Percentiles rank a stretch among this genome's conserved stretches.
Conservation (phyloP, 2,888 invertebrate species). For the Herminia tarsipennalis region DNA sequence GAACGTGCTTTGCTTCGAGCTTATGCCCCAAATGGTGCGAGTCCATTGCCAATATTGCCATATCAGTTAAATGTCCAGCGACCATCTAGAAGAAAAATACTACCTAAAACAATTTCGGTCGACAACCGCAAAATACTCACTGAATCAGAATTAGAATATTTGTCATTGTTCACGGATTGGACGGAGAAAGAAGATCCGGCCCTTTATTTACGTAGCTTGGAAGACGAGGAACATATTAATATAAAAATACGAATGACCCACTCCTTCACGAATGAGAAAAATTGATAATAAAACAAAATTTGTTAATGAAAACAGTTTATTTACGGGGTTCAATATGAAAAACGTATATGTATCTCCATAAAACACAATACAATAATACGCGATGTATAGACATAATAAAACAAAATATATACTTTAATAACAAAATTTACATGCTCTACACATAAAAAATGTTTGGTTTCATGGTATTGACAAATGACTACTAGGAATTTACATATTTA, state of each 20-base stretch:
- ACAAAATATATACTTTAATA: conserved; percentile 70
- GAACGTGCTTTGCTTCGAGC: conserved; percentile 75
- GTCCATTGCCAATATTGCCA: conserved; percentile 22
- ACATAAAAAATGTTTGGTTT: conserved; percentile 83
- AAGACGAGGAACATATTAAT: conserved; percentile 7
- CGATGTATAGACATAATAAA: conserved; percentile 62
- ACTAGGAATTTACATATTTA: conserved; percentile 84
- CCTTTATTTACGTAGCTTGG: conserved; percentile 53
- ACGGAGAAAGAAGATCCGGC: conserved; percentile 65
- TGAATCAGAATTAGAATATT: conserved; percentile 69
- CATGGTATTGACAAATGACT: conserved; percentile 79
- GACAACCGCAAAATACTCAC: conserved; percentile 46
- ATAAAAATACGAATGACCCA: not conserved
- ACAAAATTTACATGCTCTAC: conserved; percentile 81
- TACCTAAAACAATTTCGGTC: conserved; percentile 20
- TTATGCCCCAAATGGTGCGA: conserved; percentile 52
- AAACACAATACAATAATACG: conserved; percentile 73
- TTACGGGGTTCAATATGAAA: conserved; percentile 75
- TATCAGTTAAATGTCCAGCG: conserved; percentile 9
- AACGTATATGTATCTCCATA: conserved; percentile 68
- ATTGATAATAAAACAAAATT: conserved; percentile 25
- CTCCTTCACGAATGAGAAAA: not conserved
- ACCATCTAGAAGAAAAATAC: conserved; percentile 20
- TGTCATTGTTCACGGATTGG: conserved; percentile 75
- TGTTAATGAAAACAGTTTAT: conserved; percentile 81